phyloP scores from a whole-genome alignment of 2,888 invertebrate genomes.

The Teinopalpus imperialis region DNA sequence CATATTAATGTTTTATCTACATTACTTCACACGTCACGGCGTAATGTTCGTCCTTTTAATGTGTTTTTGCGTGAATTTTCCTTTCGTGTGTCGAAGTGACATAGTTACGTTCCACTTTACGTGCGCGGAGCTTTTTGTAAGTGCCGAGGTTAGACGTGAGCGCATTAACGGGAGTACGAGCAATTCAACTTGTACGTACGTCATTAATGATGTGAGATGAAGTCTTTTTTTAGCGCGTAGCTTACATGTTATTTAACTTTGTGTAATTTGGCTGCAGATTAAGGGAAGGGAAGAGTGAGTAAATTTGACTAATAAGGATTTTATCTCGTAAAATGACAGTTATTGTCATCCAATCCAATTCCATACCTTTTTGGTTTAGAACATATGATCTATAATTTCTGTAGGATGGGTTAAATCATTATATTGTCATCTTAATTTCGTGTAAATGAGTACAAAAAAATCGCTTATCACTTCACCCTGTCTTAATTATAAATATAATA shows the following conservation, averaged over 20 bases:
- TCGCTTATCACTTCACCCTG: no score
- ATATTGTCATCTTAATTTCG: no score
- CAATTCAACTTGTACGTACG: constrained; percentile 10
- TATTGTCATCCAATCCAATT: no score
- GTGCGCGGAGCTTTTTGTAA: constrained; percentile 21
- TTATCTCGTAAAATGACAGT: no score
- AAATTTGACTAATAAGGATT: no score
- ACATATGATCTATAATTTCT: no score
- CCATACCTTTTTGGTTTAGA: no score
- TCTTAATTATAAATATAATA: no score
- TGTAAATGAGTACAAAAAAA: no score
- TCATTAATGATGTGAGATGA: constrained; percentile 15
- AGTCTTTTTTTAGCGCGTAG: constrained; percentile 14
- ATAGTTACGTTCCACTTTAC: constrained; percentile 22
- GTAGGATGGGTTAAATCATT: no score
- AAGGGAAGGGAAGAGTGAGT: no score
- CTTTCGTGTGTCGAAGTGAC: constrained; percentile 51
- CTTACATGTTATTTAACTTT: background rate
- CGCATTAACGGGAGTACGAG: constrained; percentile 18
- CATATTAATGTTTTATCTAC: constrained; percentile 77
- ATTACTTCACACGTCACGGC: constrained; percentile 44
- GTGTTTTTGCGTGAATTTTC: constrained; percentile 54
- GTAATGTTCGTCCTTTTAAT: constrained; percentile 48
- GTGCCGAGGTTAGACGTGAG: constrained; percentile 19
- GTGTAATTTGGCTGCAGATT: no score